Evolutionary conservation across 2,113 vertebrate genomes (phyloP), one percentile per base, ranked within the genome.

Genomic region (Strix aluco): DNA sequence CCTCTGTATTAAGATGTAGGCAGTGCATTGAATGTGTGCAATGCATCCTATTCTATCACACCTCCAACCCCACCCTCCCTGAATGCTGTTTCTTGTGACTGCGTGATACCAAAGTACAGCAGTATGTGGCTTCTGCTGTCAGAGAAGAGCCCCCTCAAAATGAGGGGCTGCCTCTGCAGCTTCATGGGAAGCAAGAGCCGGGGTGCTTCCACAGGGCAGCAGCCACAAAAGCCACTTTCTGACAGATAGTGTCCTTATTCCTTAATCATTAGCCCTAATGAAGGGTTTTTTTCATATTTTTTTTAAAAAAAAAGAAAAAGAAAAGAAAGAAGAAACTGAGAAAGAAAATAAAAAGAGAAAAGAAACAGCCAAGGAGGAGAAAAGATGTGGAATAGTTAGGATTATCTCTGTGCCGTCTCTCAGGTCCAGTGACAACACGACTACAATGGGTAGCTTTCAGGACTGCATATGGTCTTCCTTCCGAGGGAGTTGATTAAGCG

Each of bases 391-490:
- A 95, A 91, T 95, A 95, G 96, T 93, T 93, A 96, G 97, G 97
- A 98, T 97, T 97, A 97, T 97, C 98, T 96, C 97, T 94, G 97
- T 94, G 97, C 93, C 5, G 93, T 98, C 98, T 98, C 97, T 94
- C 96, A 98, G 97, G 97, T 98, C 98, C 97, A 74, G 97, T 86
- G 96, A 98, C 97, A 97, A 97, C 97, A 95, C 6, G 78, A 97
- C 97, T 97, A 98, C 98, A 98, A 98, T 98, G 98, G 96, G 97
- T 69, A 97, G 98, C 98, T 98, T 98, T 98, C 98, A 98, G 97
- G 97, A 87, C 97, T 98, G 97, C 98, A 98, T 98, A 98, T 98
- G 98, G 98, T 98, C 98, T 98, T 98, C 98, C 98, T 98, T 98
- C 98, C 79, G 85, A 98, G 97, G 97, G 98, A 98, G 98, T 98